Base-by-base conservation (phyloP, 2,888 invertebrate genomes). In the Meta bourneti region DNA sequence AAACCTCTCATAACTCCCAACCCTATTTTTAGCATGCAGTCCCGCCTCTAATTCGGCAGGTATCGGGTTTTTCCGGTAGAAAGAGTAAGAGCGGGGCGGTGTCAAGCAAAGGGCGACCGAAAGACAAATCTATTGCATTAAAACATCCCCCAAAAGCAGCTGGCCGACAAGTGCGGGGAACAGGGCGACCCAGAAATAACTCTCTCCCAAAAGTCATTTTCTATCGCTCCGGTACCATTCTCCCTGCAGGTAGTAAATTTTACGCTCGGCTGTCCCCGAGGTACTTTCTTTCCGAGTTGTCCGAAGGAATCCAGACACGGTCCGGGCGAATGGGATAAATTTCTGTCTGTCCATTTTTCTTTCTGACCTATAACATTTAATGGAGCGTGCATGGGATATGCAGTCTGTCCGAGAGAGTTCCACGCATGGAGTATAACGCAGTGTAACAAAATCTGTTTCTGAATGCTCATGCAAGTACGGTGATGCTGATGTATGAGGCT, bases 171-270 rank as follows among this genome's bases (percentile, higher is more conserved):
- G 75, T 49, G 74, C 61, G 19, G 7, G 61, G 49, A 79, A 9
- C 79, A 48, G 20, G 51, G 34, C 13, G 54, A 7, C 9, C 34
- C 51, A 74, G 51, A 75, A 84, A 84, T 84, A 84, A 84, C 84
- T 84, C 48, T 61, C 20, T 52, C 54, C 79, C 20, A n/a, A 61
- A 84, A 75, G 54, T 54, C 75, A 84, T 84, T 75, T 84, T 75
- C 84, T 70, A 82, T 61, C 84, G 61, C 54, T 79, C 61, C 79
- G 13, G 11, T 82, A 51, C 78, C 86, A 78, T 71, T 71, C 69
- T 77, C 71, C 19, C 71, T 71, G 69, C 70, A 86, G 70, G 86
- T 86, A 86, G 86, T 86, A 78, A 86, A 86, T 86, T 86, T 86
- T 78, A 74, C 86, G 78, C 70, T 69, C 75, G 20, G 52, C 61